Evolutionary conservation across 2,797 vertebrate species (phyloP), one percentile per base, ranked within the genome.

Genomic region (Fringilla coelebs): DNA sequence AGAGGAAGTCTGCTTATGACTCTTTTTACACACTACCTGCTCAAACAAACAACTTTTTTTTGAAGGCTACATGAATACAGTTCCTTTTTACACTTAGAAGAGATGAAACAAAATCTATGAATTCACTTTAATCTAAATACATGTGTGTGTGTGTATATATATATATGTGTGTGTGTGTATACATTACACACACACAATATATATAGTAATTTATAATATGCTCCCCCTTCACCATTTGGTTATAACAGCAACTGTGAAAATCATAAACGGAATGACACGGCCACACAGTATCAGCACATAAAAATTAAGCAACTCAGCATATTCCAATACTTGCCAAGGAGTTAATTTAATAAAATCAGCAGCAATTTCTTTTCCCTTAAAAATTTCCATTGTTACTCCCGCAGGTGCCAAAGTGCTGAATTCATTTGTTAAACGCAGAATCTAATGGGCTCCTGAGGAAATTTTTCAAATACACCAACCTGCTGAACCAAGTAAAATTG

Each of bases 401-500:
- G 0, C 60, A 83, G 68, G 61, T 24, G 31, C 83, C 60, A 61
- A 68, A 94, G 66, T 10, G 77, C 71, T 88, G 94, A 96, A 89
- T 45, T 76, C 57, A 76, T 87, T 95, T 76, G 84, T 76, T 93
- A 77, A 63, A 67, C 1, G 9, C 36, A 79, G 67, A 76, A 88
- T 31, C 65, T 70, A 43, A 72, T 14, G 31, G 61, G 34, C 51
- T 93, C 86, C 88, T 55, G 71, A 94, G 67, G 60, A 92, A 94
- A 87, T 51, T 60, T 79, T 58, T 76, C 28, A 66, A 91, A 83
- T 34, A 52, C 68, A 97, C 98, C 97, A 96, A 99, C 99, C 99
- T 97, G 99, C 98, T 94, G 99, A 96, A 81, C 99, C 99, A 96
- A 99, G 97, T 96, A 99, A 97, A 96, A 99, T 98, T 51, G 99